phyloP scores from a whole-genome alignment of 2,888 invertebrate species.

The Rhamnusium bicolor region DNA sequence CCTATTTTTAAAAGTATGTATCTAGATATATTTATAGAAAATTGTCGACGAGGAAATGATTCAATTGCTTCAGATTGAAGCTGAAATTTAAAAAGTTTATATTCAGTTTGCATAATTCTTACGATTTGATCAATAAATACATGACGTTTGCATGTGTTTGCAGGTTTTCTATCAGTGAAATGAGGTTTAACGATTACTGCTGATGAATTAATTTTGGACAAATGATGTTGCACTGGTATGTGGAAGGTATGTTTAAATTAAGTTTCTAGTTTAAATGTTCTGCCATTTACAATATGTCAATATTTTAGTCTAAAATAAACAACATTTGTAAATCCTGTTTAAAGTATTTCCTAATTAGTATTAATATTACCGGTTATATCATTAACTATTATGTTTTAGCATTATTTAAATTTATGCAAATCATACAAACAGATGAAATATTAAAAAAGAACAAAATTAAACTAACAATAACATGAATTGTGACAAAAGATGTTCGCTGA shows the following conservation, averaged over 20 bases:
- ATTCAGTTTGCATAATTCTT: neutral
- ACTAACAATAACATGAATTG: too few relatives aligned
- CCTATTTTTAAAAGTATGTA: too few relatives aligned
- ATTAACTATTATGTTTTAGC: too few relatives aligned
- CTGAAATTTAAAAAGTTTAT: neutral
- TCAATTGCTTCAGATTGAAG: neutral
- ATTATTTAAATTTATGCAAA: too few relatives aligned
- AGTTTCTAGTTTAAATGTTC: neutral
- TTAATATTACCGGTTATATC: too few relatives aligned
- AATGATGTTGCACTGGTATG: neutral
- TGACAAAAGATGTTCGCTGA: too few relatives aligned
- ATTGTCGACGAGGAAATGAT: neutral
- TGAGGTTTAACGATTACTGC: neutral
- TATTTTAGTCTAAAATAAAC: too few relatives aligned
- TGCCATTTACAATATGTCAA: neutral
- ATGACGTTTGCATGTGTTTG: neutral
- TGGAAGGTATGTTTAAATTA: slow-evolving; percentile 1
- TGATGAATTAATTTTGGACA: slow-evolving; percentile 12
- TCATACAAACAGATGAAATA: too few relatives aligned
- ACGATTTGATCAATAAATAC: neutral
- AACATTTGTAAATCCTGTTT: too few relatives aligned
- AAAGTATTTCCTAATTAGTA: too few relatives aligned
- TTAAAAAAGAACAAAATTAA: too few relatives aligned
- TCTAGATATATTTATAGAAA: too few relatives aligned
- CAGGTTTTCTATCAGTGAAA: neutral